These are phyloP conservation scores for Cherax destructor DNA, from an alignment of 1,140 invertebrate genomes.

Conservation along the genomic window DNA sequence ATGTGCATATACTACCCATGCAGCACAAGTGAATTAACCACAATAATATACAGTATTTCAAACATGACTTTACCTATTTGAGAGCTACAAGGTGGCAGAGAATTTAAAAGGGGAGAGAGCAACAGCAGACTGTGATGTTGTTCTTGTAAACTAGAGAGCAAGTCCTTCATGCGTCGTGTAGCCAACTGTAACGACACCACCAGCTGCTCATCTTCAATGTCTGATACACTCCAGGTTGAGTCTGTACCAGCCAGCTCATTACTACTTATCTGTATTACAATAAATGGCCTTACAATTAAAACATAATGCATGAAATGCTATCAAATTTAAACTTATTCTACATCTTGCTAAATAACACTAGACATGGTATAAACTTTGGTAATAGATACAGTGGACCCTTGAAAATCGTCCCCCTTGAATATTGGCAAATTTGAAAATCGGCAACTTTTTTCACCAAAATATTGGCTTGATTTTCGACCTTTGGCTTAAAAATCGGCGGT, in stretches of 20 bases:
- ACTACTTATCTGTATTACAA: constrained; percentile 2
- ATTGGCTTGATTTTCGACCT: too few species aligned
- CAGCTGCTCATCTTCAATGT: background rate
- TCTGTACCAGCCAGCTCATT: constrained; percentile 11
- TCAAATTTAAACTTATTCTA: background rate
- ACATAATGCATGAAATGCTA: too few species aligned
- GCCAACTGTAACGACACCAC: constrained; percentile 20
- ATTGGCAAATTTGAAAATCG: too few species aligned
- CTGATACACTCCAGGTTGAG: background rate
- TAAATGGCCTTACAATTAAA: background rate
- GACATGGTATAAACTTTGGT: too few species aligned
- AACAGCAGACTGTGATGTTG: constrained; percentile 54
- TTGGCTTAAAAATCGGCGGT: too few species aligned
- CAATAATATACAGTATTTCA: background rate
- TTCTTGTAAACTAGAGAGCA: constrained; percentile 43
- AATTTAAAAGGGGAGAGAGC: constrained; percentile 53
- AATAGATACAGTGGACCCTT: too few species aligned
- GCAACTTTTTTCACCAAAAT: too few species aligned
- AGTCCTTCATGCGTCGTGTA: constrained; percentile 47
- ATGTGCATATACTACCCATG: too few species aligned
- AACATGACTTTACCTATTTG: constrained; percentile 1
- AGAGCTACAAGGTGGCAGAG: constrained; percentile 11
- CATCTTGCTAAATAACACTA: too few species aligned
- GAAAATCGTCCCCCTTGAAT: too few species aligned
- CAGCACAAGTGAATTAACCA: background rate